A percentile compares a stretch with the other conserved stretches of the same genome.
Conservation (phyloP, 2,888 invertebrate species). For the Tachina fera region DNA sequence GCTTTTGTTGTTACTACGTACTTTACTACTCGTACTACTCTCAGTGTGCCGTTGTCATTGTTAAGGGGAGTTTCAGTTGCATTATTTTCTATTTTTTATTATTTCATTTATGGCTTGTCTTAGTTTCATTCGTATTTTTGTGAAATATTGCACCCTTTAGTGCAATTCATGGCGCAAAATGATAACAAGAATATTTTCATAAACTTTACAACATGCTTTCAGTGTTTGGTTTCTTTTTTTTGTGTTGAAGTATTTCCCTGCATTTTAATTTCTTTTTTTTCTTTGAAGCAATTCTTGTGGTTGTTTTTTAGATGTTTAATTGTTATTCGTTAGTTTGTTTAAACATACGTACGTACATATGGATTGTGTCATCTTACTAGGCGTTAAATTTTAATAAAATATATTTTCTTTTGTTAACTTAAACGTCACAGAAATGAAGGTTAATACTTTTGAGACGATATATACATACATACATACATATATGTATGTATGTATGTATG, state of each 20-base stretch:
- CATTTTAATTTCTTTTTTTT: constrained; percentile 43
- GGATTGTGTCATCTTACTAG: constrained; percentile 47
- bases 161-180: constrained; percentile 69
- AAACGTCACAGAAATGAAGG: neutral
- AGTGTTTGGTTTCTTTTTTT: constrained; percentile 30
- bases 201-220: constrained; percentile 58
- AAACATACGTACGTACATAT: too few relatives aligned
- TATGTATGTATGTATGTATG: too few relatives aligned
- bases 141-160: constrained; percentile 72
- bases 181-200: constrained; percentile 59
- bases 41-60: constrained; percentile 24
- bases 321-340: neutral
- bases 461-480: too few relatives aligned
- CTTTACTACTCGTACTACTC: neutral
- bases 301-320: constrained; percentile 18
- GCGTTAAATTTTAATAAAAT: constrained; percentile 39
- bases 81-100: constrained; percentile 8
- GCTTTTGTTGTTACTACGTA: constrained; percentile 13
- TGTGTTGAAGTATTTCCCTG: neutral
- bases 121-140: constrained; percentile 60
- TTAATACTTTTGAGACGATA: neutral
- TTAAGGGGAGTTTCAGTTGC: constrained; percentile 50
- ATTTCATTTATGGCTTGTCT: constrained; percentile 1
- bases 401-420: neutral
- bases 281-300: constrained; percentile 2